Conservation (phyloP, 2,113 vertebrate species). For the Stegostoma tigrinum region DNA sequence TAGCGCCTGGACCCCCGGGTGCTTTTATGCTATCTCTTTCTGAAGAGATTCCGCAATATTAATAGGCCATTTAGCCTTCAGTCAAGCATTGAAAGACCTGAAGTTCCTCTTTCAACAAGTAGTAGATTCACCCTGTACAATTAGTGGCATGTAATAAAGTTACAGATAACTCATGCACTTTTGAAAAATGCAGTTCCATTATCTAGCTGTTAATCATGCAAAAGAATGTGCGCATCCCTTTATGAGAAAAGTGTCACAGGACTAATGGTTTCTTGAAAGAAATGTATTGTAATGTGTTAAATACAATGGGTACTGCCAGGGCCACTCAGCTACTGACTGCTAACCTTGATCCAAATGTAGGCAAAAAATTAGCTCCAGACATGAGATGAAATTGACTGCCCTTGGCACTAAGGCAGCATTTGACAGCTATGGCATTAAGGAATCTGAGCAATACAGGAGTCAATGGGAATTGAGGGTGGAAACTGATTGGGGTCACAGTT, state of each 20-base stretch:
- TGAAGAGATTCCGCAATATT: background rate
- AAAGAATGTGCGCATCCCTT: background rate
- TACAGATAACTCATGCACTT: background rate
- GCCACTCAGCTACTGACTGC: background rate
- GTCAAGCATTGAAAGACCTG: background rate
- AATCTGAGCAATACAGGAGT: background rate
- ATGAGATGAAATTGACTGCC: background rate
- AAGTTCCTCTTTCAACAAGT: background rate
- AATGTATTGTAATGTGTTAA: background rate
- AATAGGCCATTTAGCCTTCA: background rate
- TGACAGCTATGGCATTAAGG: background rate
- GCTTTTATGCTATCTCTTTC: background rate
- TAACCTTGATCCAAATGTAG: background rate
- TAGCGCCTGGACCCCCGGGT: background rate
- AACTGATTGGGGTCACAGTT: background rate
- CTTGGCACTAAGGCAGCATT: background rate
- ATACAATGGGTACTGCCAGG: background rate
- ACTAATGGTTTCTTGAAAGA: background rate
- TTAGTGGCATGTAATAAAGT: background rate
- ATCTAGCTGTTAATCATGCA: background rate
- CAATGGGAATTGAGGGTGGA: background rate
- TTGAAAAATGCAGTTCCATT: background rate
- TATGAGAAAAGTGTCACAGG: background rate
- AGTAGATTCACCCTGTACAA: background rate
- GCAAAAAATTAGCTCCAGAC: background rate